Percentiles rank a stretch among this genome's conserved stretches.
Evolutionary conservation across 2,888 invertebrate species (phyloP).

Genomic region (Tetanocera ferruginea): DNA sequence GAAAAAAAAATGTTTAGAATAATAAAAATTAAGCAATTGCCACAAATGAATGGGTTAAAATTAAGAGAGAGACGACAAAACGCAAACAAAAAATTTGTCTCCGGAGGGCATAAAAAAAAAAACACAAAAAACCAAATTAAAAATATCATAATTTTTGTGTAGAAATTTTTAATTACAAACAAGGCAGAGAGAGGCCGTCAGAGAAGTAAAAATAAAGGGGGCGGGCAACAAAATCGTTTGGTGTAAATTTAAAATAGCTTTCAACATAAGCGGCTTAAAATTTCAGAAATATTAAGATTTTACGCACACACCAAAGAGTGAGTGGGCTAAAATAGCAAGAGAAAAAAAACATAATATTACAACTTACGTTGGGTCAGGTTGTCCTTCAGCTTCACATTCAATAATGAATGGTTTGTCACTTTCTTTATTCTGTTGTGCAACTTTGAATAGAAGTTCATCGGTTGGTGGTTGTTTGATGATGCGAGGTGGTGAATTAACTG

Average conservation of each 20-base stretch:
- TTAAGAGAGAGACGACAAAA: neutral
- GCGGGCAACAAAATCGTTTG: neutral
- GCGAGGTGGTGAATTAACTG: conserved; percentile 90
- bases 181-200: neutral
- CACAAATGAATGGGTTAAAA: conserved; percentile 1
- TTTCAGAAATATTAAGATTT: neutral
- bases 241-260: neutral
- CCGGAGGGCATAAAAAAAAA: neutral
- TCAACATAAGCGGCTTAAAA: neutral
- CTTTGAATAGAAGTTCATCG: conserved; percentile 92
- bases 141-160: neutral
- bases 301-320: neutral
- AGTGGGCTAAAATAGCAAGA: neutral
- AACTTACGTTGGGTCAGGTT: conserved; percentile 92
- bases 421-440: conserved; percentile 84
- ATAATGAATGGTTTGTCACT: conserved; percentile 95
- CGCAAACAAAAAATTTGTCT: neutral
- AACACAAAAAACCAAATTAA: neutral
- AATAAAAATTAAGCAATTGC: neutral
- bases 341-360: neutral
- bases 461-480: conserved; percentile 94
- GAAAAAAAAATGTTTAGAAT: neutral
- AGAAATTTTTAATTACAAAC: neutral
- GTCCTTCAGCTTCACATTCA: conserved; percentile 96
- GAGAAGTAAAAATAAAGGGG: neutral